Conservation (phyloP, 2,888 invertebrate species). For the Pemphredon lugubris region DNA sequence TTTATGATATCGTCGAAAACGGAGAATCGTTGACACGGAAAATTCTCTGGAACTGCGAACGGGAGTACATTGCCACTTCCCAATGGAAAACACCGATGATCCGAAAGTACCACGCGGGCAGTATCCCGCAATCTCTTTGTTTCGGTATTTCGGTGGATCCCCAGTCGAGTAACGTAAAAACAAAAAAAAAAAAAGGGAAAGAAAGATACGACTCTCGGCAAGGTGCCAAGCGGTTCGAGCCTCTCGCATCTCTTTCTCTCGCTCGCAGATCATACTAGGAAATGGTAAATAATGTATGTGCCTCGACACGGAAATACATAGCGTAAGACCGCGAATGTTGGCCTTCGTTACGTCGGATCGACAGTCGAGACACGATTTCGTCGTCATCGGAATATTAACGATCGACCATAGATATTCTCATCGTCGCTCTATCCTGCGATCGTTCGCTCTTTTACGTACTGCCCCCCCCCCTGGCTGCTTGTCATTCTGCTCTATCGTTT, state of each 20-base stretch:
- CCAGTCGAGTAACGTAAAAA: no score
- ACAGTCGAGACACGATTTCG: conserved; percentile 75
- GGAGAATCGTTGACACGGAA: no score
- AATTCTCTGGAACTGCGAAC: no score
- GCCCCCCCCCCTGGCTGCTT: conserved; percentile 21
- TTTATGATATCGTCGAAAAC: no score
- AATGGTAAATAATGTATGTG: conserved; percentile 79
- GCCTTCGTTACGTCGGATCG: conserved; percentile 73
- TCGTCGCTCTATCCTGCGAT: conserved; percentile 60
- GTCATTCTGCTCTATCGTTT: conserved; percentile 20
- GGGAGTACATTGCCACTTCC: no score
- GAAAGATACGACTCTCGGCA: conserved; percentile 23
- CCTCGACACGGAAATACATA: conserved; percentile 76
- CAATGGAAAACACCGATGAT: no score
- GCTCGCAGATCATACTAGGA: conserved; percentile 69
- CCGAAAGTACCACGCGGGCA: no score
- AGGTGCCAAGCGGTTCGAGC: conserved; percentile 44
- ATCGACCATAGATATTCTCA: conserved; percentile 71
- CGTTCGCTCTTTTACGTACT: conserved; percentile 49
- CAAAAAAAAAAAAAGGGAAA: neutral
- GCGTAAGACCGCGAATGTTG: conserved; percentile 63
- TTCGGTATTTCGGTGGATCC: conserved; percentile 1
- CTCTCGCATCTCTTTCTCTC: conserved; percentile 35
- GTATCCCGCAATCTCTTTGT: conserved; percentile 11
- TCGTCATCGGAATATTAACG: conserved; percentile 77